phyloP scores from a whole-genome alignment of 2,797 vertebrate species.

The Phoebastria nigripes region DNA sequence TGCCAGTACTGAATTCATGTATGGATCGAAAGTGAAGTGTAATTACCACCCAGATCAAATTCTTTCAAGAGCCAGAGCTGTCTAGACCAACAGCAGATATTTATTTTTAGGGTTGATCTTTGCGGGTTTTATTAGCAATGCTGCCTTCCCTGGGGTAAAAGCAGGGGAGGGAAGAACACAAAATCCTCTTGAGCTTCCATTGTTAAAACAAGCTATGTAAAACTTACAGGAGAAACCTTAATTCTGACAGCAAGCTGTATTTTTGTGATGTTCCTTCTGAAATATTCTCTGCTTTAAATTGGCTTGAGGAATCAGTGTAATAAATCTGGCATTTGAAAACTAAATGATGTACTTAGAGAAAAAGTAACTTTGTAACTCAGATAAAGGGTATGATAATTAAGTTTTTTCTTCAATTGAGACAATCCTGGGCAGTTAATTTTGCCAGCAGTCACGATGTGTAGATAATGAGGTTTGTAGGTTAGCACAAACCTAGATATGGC shows the following conservation, averaged over 20 bases:
- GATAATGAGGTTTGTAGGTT: neutral
- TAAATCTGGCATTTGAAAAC: neutral
- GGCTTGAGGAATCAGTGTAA: neutral
- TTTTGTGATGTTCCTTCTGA: neutral
- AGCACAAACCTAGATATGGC: neutral
- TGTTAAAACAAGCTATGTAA: slow-evolving; percentile 33
- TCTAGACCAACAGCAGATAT: slow-evolving; percentile 47
- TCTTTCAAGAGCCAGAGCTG: slow-evolving; percentile 33
- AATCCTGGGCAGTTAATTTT: neutral
- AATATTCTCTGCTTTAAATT: neutral
- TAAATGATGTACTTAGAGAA: neutral
- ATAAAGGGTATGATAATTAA: neutral
- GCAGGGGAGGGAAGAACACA: neutral
- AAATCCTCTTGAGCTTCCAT: slow-evolving; percentile 31
- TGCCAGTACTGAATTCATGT: neutral
- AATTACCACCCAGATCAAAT: slow-evolving; percentile 47
- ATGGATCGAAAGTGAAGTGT: neutral
- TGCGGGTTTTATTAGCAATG: slow-evolving; percentile 46
- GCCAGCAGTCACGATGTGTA: neutral
- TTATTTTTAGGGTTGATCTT: slow-evolving; percentile 56
- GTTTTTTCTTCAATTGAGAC: neutral
- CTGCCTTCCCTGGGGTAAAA: slow-evolving; percentile 1
- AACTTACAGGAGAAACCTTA: slow-evolving; percentile 12
- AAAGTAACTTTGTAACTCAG: neutral
- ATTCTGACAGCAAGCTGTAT: neutral